These are phyloP conservation scores for Epiperipatus broadwayi DNA, from an alignment of 2,888 invertebrate genomes.

Conservation along the genomic window DNA sequence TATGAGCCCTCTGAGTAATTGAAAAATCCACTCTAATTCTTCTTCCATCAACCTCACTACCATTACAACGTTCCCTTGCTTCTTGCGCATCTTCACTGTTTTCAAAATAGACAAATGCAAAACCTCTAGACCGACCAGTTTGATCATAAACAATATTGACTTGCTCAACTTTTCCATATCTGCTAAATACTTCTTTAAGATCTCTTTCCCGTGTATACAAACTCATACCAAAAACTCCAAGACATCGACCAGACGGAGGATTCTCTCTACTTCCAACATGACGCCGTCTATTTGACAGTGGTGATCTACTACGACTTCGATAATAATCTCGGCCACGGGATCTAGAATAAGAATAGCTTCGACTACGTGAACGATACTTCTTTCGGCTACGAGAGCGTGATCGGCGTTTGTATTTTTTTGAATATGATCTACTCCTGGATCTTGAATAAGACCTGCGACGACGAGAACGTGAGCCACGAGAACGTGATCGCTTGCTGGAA, in stretches of 20 bases:
- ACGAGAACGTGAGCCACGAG: no score
- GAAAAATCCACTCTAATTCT: conserved; percentile 86
- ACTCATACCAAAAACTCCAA: conserved; percentile 86
- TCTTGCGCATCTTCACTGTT: conserved; percentile 65
- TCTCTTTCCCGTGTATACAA: conserved; percentile 79
- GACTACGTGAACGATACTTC: conserved; percentile 19
- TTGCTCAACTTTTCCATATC: conserved; percentile 76
- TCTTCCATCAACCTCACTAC: conserved; percentile 81
- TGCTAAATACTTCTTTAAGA: conserved; percentile 72
- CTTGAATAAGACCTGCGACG: no score
- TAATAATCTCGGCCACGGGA: conserved; percentile 13
- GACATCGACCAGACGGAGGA: conserved; percentile 66
- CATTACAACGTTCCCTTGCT: conserved; percentile 81
- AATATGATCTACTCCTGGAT: no score
- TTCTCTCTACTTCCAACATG: no score
- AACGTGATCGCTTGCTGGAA: no score
- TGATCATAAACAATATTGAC: conserved; percentile 85
- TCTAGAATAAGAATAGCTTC: conserved; percentile 16
- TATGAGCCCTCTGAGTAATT: conserved; percentile 84
- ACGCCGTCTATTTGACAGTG: no score
- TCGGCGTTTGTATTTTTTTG: conserved; percentile 18
- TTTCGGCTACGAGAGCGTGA: conserved; percentile 16
- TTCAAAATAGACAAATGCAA: conserved; percentile 85
- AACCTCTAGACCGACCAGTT: conserved; percentile 84
- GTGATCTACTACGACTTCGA: no score